Percentiles rank a stretch among this genome's conserved stretches.
Conservation (phyloP, 2,797 vertebrate species). For the Micrastur ruficollis region DNA sequence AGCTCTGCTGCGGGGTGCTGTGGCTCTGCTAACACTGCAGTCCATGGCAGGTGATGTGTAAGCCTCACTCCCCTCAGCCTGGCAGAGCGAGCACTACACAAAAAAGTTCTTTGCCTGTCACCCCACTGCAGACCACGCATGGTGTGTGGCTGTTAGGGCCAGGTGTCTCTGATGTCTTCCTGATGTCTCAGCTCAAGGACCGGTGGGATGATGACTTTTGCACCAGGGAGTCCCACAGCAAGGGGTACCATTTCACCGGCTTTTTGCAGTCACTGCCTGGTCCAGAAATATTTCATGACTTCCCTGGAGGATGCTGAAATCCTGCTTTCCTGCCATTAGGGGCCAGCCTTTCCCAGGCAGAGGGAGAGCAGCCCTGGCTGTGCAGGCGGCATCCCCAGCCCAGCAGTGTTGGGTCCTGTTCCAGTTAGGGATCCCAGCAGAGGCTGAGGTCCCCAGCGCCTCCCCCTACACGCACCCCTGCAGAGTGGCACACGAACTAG, state of each 20-base stretch:
- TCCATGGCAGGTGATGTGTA: neutral
- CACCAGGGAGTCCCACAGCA: neutral
- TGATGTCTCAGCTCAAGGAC: rapidly evolving
- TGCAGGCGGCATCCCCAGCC: rapidly evolving
- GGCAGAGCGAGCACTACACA: neutral
- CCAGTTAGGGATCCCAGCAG: neutral
- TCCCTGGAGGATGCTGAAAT: neutral
- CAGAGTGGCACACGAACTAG: rapidly evolving
- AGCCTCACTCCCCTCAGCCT: rapidly evolving
- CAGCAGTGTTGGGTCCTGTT: neutral
- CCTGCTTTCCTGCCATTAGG: neutral
- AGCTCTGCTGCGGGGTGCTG: neutral
- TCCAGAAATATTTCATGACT: rapidly evolving
- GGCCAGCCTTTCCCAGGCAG: conserved; percentile 20
- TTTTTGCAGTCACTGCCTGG: neutral
- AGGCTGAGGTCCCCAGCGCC: neutral
- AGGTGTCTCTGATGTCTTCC: neutral
- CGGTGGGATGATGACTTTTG: neutral
- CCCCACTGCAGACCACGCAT: neutral
- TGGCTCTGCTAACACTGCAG: neutral
- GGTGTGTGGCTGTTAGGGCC: neutral
- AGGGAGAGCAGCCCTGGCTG: neutral
- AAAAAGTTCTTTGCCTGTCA: neutral
- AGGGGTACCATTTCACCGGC: neutral
- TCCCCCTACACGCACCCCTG: rapidly evolving